Evolutionary conservation across 2,888 invertebrate genomes (phyloP).

Genomic region (Lasiommata megera): DNA sequence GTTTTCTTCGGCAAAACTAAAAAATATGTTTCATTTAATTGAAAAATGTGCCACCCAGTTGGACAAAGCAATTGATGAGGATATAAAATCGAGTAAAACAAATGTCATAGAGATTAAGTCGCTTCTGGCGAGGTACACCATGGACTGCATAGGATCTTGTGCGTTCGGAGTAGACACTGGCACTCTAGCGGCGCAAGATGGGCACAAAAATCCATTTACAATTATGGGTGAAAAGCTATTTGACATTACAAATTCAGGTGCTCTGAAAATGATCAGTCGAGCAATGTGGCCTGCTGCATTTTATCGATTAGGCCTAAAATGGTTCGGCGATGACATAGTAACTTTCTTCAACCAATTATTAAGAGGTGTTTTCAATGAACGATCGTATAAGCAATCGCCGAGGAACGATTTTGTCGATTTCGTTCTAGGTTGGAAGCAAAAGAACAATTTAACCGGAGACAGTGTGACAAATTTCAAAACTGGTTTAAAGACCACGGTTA

Average conservation of each 20-base stretch:
- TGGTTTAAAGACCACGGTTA: constrained; percentile 36
- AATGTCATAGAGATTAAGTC: constrained; percentile 39
- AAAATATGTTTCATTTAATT: constrained; percentile 60
- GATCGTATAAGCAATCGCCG: constrained; percentile 42
- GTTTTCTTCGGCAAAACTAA: constrained; percentile 60
- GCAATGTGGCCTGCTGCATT: constrained; percentile 56
- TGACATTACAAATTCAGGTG: constrained; percentile 38
- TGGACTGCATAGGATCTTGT: constrained; percentile 55
- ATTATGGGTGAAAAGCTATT: constrained; percentile 47
- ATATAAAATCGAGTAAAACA: constrained; percentile 14
- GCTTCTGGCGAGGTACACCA: constrained; percentile 49
- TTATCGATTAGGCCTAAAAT: constrained; percentile 46
- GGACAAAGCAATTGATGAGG: constrained; percentile 46
- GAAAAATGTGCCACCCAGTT: constrained; percentile 45
- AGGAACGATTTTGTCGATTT: constrained; percentile 57
- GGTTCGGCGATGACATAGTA: constrained; percentile 39
- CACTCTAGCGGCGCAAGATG: constrained; percentile 39
- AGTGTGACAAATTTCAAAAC: constrained; percentile 43
- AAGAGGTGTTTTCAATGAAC: constrained; percentile 41
- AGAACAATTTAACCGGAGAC: constrained; percentile 46
- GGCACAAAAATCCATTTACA: constrained; percentile 44
- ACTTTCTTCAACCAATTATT: constrained; percentile 46
- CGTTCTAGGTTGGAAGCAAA: constrained; percentile 44
- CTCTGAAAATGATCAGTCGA: constrained; percentile 40
- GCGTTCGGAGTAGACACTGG: constrained; percentile 54